Conservation (phyloP, 2,797 vertebrate species). For the Anas flavirostris region DNA sequence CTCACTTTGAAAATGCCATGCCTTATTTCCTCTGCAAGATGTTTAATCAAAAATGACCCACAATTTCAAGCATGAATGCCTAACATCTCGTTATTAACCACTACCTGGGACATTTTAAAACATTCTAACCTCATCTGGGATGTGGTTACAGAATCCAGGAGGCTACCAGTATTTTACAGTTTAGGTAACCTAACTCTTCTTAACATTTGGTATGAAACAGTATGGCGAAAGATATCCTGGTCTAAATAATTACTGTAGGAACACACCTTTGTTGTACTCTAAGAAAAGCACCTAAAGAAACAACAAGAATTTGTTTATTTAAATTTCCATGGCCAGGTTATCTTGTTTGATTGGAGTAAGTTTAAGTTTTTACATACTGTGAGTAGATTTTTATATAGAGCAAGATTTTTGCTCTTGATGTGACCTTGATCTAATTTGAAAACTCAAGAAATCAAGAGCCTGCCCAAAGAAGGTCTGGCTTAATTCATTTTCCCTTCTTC, state of each 20-base stretch:
- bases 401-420: background rate
- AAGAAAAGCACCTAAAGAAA: background rate
- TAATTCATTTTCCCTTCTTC: conserved; percentile 2
- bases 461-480: background rate
- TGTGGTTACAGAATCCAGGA: background rate
- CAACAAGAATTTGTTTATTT: background rate
- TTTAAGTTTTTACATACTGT: background rate
- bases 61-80: conserved; percentile 77
- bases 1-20: conserved; percentile 46
- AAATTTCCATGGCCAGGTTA: background rate
- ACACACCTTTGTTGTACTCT: background rate
- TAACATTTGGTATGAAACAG: background rate
- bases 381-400: background rate
- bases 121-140: background rate
- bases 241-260: background rate
- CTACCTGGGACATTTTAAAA: conserved; percentile 10
- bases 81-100: conserved; percentile 58
- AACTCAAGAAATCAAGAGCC: background rate
- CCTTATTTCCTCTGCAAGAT: conserved; percentile 65
- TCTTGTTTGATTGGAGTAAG: background rate
- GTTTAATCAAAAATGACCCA: conserved; percentile 79
- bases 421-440: background rate
- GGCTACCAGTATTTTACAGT: background rate
- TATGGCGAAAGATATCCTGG: background rate
- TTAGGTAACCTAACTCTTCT: background rate